A percentile compares a stretch with the other conserved stretches of the same genome.
These are phyloP conservation scores for Nannospalax galili DNA, from an alignment of 2,113 vertebrate species.

Conservation along the genomic window DNA sequence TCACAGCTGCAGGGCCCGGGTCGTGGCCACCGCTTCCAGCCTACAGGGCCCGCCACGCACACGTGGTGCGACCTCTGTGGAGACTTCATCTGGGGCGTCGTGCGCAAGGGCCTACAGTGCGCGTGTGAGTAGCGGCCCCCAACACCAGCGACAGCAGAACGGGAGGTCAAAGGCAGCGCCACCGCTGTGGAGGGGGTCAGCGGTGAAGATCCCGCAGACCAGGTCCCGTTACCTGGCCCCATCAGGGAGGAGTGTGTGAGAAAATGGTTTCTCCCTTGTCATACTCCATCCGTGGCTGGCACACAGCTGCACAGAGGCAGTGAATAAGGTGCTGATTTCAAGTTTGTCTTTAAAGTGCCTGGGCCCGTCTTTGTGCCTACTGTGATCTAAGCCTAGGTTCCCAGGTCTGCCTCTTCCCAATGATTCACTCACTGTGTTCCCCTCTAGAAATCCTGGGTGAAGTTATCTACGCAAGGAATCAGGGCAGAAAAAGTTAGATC, in stretches of 20 bases:
- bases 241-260: neutral
- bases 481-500: slow-evolving; percentile 1
- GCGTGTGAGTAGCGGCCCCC: slow-evolving; percentile 89
- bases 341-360: slow-evolving; percentile 26
- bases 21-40: slow-evolving; percentile 91
- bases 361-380: slow-evolving; percentile 2
- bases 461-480: neutral
- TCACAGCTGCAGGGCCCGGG: slow-evolving; percentile 84
- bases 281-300: neutral
- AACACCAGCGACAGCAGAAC: neutral
- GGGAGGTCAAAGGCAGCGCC: slow-evolving; percentile 30
- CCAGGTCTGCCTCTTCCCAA: slow-evolving; percentile 21
- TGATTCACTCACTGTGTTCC: neutral
- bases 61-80: slow-evolving; percentile 98
- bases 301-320: neutral
- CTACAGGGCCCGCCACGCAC: slow-evolving; percentile 86
- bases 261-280: neutral
- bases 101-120: slow-evolving; percentile 94
- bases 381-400: neutral
- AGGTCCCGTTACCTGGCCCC: neutral
- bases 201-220: neutral
- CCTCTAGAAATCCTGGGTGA: neutral
- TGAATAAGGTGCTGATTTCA: slow-evolving; percentile 22
- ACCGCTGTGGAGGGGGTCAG: neutral
- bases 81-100: slow-evolving; percentile 97